Evolutionary conservation across 2,113 vertebrate genomes (phyloP).

Genomic region (Onychostoma macrolepis): DNA sequence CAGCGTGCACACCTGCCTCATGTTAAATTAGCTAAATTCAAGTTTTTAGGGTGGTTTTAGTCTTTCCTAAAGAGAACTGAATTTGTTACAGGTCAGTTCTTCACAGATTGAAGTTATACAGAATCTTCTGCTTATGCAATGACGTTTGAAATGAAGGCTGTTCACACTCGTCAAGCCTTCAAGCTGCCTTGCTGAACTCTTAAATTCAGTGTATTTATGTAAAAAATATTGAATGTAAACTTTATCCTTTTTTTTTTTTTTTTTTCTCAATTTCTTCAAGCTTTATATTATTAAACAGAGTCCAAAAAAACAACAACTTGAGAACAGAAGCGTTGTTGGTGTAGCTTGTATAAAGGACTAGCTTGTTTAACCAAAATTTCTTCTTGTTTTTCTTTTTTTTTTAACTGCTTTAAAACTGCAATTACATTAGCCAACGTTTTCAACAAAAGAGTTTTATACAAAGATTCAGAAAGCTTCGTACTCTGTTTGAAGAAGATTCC

Average conservation of each 20-base stretch:
- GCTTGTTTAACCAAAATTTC: neutral
- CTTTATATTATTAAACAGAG: neutral
- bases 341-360: neutral
- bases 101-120: neutral
- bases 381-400: neutral
- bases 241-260: neutral
- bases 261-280: neutral
- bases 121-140: no score
- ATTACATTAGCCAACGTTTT: neutral
- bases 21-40: neutral
- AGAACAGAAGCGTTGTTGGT: neutral
- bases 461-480: neutral
- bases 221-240: neutral
- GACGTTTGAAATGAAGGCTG: no score
- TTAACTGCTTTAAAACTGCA: neutral
- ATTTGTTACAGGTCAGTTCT: neutral
- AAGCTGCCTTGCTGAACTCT: neutral
- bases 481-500: neutral
- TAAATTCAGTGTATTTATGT: neutral
- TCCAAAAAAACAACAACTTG: no score
- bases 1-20: neutral
- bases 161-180: neutral
- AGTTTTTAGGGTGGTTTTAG: neutral
- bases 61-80: neutral
- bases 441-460: neutral